Percentiles rank a stretch among this genome's conserved stretches.
phyloP scores from a whole-genome alignment of 2,113 vertebrate species.

The Nycticebus coucang region DNA sequence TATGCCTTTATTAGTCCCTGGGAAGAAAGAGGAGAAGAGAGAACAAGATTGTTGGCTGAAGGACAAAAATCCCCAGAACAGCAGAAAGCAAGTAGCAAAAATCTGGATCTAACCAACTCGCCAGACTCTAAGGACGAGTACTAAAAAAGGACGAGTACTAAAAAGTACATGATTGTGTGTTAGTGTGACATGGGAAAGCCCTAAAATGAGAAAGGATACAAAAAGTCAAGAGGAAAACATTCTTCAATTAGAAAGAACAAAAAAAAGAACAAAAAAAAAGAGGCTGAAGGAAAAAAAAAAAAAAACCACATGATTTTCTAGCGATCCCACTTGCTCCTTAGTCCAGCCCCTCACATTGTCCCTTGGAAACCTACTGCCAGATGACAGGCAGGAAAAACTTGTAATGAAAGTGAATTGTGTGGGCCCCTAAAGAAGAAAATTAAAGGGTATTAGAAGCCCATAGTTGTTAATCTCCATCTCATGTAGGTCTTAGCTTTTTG shows the following conservation, averaged over 20 bases:
- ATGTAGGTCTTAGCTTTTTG: background rate
- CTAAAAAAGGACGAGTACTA: background rate
- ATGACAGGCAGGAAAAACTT: background rate
- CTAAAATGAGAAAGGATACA: conserved; percentile 26
- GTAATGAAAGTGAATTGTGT: background rate
- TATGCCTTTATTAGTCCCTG: background rate
- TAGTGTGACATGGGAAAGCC: background rate
- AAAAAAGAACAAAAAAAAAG: background rate
- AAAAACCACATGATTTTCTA: background rate
- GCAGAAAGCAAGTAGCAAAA: background rate
- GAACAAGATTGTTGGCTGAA: background rate
- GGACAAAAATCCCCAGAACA: background rate
- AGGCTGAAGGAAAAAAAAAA: background rate
- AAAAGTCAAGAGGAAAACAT: conserved; percentile 29
- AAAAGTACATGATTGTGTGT: background rate
- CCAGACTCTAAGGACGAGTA: background rate
- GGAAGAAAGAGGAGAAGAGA: background rate
- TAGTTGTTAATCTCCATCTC: background rate
- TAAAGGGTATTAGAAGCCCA: background rate
- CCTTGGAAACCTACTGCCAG: background rate
- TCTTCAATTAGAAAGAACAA: background rate
- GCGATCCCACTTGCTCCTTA: background rate
- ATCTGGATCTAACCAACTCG: conserved; percentile 22
- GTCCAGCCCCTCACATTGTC: background rate
- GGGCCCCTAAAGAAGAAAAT: conserved; percentile 46